Percentiles rank a stretch among this genome's conserved stretches.
These are phyloP conservation scores for Yasuhikotakia modesta DNA, from an alignment of 2,797 vertebrate species.

Conservation along the genomic window DNA sequence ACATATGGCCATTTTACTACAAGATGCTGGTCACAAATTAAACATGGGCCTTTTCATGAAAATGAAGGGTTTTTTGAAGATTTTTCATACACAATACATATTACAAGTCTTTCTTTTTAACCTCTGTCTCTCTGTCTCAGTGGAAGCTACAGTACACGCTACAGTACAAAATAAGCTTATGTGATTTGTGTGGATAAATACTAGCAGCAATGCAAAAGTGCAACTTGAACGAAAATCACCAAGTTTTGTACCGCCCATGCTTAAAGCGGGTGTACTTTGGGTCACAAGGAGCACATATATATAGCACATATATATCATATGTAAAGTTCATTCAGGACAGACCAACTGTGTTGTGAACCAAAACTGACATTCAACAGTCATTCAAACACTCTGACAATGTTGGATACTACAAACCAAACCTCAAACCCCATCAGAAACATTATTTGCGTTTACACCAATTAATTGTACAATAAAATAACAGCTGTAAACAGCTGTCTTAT, in stretches of 20 bases:
- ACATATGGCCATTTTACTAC: slow-evolving; percentile 5
- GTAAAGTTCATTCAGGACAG: slow-evolving; percentile 61
- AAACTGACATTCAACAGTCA: slow-evolving; percentile 7
- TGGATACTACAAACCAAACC: not conserved
- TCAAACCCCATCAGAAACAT: slow-evolving; percentile 3
- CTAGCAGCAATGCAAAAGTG: not conserved
- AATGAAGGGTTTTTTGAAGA: not conserved
- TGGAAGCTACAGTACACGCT: no score
- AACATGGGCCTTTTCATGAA: slow-evolving; percentile 13
- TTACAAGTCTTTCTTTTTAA: slow-evolving; percentile 10
- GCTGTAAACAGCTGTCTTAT: not conserved
- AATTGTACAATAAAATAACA: slow-evolving; percentile 3
- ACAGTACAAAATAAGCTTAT: slow-evolving; percentile 24
- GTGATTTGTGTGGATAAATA: slow-evolving; percentile 6
- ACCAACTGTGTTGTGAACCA: not conserved
- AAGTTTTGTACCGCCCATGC: slow-evolving; percentile 59
- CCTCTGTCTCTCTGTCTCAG: not conserved
- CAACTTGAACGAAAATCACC: slow-evolving; percentile 55
- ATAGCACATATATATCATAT: no score
- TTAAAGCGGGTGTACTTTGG: slow-evolving; percentile 16
- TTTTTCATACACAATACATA: not conserved
- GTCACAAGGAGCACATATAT: slow-evolving; percentile 26
- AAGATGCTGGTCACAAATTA: not conserved
- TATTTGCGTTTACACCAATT: not conserved
- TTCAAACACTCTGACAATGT: not conserved